Conservation (phyloP, 2,888 invertebrate genomes). For the Morpho helenor region DNA sequence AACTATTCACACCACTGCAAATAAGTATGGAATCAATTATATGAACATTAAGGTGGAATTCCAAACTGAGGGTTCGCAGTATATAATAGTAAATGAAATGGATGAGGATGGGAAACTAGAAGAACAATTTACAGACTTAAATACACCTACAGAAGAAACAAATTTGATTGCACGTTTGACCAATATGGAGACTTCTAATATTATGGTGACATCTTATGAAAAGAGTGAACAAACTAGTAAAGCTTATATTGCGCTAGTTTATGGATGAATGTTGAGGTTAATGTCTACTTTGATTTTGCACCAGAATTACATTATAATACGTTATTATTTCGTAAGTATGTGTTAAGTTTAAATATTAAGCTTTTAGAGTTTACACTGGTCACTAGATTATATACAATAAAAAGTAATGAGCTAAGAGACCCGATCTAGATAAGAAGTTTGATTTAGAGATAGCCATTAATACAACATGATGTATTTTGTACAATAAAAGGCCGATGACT, state of each 20-base stretch:
- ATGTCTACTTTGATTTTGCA: conserved; percentile 34
- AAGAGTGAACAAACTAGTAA: conserved; percentile 36
- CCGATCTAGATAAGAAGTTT: no score
- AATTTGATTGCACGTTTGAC: conserved; percentile 4
- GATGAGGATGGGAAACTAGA: conserved; percentile 2
- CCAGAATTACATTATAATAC: conserved; percentile 11
- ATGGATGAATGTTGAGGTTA: conserved; percentile 34
- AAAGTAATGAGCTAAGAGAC: no score
- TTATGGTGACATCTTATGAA: conserved; percentile 31
- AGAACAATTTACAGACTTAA: conserved; percentile 5
- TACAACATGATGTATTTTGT: no score
- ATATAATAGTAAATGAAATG: conserved; percentile 4
- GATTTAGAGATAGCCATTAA: no score
- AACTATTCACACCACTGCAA: neutral
- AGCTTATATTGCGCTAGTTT: conserved; percentile 39
- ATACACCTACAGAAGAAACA: neutral
- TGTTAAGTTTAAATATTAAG: neutral
- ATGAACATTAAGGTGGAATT: neutral
- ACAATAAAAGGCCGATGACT: no score
- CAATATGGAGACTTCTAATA: conserved; percentile 7
- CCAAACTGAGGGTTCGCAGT: neutral
- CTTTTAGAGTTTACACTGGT: no score
- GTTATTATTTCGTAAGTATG: neutral
- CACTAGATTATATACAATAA: no score
- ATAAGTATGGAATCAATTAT: conserved; percentile 3